Evolutionary conservation across 2,113 vertebrate species (phyloP).

Genomic region (Catharus minimus): DNA sequence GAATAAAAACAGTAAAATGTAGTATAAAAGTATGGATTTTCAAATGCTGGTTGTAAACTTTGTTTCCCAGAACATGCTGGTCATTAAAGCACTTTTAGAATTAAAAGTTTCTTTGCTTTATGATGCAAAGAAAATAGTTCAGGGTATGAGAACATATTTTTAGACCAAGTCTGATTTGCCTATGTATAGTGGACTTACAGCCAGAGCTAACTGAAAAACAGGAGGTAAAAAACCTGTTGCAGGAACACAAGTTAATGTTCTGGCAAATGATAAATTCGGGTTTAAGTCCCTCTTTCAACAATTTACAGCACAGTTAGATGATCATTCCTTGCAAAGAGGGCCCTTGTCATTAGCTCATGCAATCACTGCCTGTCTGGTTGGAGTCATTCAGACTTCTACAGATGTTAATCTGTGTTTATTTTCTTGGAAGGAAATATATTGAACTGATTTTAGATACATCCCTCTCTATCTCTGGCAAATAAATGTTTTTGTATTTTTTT

Average conservation of each 20-base stretch:
- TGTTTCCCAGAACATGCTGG: neutral
- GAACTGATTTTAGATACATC: neutral
- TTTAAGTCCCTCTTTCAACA: slow-evolving; percentile 5
- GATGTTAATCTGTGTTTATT: neutral
- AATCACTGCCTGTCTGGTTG: neutral
- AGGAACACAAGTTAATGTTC: neutral
- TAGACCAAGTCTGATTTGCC: neutral
- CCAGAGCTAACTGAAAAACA: neutral
- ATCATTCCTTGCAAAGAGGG: neutral
- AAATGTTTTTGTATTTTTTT: neutral
- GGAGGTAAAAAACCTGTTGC: neutral
- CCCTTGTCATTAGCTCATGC: neutral
- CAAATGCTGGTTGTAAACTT: neutral
- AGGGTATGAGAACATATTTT: neutral
- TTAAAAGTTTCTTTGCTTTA: neutral
- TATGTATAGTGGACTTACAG: neutral
- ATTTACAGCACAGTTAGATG: neutral
- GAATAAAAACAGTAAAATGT: neutral
- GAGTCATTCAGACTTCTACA: neutral
- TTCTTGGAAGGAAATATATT: neutral
- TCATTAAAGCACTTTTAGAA: neutral
- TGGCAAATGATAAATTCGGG: slow-evolving; percentile 19
- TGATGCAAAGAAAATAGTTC: neutral
- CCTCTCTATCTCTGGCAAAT: neutral
- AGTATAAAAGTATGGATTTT: neutral